Evolutionary conservation across 2,113 vertebrate genomes (phyloP).

Genomic region (Helogale parvula): DNA sequence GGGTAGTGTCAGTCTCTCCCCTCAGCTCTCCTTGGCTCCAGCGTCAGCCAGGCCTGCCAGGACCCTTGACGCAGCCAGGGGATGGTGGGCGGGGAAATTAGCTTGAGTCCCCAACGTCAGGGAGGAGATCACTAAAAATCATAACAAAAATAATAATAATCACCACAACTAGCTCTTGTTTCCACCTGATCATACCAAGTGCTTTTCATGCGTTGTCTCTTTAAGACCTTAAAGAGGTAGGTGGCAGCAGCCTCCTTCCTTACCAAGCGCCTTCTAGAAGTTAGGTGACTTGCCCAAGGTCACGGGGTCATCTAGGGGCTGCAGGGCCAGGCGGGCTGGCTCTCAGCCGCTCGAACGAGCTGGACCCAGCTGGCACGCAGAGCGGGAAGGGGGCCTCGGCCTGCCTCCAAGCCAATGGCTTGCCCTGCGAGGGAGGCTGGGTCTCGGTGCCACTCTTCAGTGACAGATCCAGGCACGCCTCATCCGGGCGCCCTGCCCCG

Average conservation of each 20-base stretch:
- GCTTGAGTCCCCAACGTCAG: not conserved
- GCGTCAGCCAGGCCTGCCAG: not conserved
- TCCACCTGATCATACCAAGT: not conserved
- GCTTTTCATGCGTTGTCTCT: not conserved
- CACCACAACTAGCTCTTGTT: not conserved
- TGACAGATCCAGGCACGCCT: not conserved
- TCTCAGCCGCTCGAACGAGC: rapidly evolving
- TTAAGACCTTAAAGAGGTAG: not conserved
- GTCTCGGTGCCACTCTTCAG: not conserved
- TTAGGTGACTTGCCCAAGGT: not conserved
- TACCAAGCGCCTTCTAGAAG: not conserved
- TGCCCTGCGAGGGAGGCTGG: not conserved
- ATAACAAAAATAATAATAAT: not conserved
- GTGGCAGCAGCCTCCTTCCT: not conserved
- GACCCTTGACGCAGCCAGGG: not conserved
- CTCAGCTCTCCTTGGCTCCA: not conserved
- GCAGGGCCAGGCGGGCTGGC: not conserved
- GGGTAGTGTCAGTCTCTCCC: not conserved
- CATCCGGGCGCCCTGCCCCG: not conserved
- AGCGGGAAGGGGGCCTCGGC: not conserved
- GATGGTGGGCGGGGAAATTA: not conserved
- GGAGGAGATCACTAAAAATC: not conserved
- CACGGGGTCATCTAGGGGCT: not conserved
- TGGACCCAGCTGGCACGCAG: not conserved
- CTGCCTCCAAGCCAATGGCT: not conserved